Evolutionary conservation across 2,113 vertebrate genomes (phyloP).

Genomic region (Cyanistes caeruleus): DNA sequence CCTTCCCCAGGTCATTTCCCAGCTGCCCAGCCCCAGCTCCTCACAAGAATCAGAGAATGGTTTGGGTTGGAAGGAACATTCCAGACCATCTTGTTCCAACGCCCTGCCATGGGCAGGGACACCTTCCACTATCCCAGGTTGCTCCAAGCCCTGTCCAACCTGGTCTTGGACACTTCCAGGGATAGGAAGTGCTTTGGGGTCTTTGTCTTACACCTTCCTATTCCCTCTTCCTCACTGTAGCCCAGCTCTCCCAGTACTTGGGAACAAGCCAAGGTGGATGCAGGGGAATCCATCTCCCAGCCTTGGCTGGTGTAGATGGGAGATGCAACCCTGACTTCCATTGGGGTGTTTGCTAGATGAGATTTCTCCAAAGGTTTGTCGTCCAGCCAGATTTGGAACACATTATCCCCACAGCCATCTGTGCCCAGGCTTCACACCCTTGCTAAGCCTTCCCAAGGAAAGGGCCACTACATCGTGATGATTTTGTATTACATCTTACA

Average conservation of each 20-base stretch:
- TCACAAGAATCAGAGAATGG: background rate
- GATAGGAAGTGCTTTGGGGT: background rate
- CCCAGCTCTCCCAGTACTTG: background rate
- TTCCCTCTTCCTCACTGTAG: background rate
- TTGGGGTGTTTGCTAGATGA: background rate
- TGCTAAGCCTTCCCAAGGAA: background rate
- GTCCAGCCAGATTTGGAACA: background rate
- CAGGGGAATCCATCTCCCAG: background rate
- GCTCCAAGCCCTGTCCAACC: fast-evolving
- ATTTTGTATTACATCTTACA: background rate
- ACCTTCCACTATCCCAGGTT: background rate
- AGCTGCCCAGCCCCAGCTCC: background rate
- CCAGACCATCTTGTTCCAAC: background rate
- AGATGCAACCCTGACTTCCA: background rate
- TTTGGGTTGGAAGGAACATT: background rate
- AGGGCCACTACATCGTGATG: background rate
- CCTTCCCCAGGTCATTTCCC: background rate
- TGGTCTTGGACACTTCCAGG: background rate
- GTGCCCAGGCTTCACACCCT: background rate
- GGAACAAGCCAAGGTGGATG: background rate
- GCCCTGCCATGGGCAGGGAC: background rate
- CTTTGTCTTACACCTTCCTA: background rate
- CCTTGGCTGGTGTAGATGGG: background rate
- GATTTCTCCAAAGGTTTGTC: background rate
- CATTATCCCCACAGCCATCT: background rate